Evolutionary conservation across 1,140 invertebrate species (phyloP).

Genomic region (Leptopilina clavipes): DNA sequence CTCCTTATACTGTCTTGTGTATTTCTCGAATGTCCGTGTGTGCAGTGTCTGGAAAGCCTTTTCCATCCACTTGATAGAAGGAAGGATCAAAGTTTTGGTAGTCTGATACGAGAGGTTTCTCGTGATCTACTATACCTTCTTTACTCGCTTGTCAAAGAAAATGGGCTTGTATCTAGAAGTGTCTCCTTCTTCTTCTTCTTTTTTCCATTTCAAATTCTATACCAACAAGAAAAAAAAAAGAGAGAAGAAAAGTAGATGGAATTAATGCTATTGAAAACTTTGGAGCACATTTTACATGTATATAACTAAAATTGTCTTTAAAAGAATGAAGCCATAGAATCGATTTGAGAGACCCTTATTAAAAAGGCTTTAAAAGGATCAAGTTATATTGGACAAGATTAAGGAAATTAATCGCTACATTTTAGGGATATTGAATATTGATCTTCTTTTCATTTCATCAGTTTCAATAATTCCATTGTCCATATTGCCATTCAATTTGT

Average conservation of each 20-base stretch:
- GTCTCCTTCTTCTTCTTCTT: neutral
- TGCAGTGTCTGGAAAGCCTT: slow-evolving; percentile 23
- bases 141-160: slow-evolving; percentile 6
- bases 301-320: slow-evolving; percentile 6
- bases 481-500: slow-evolving; percentile 2
- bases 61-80: slow-evolving; percentile 40
- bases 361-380: slow-evolving; percentile 20
- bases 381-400: slow-evolving; percentile 22
- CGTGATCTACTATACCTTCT: slow-evolving; percentile 6
- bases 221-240: neutral
- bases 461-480: neutral
- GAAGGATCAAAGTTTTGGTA: slow-evolving; percentile 39
- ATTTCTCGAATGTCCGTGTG: slow-evolving; percentile 41
- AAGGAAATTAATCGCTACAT: slow-evolving; percentile 10
- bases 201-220: slow-evolving; percentile 6
- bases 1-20: slow-evolving; percentile 50
- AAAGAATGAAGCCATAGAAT: neutral
- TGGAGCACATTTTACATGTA: neutral
- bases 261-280: slow-evolving; percentile 16
- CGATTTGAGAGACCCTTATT: neutral
- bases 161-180: slow-evolving; percentile 2
- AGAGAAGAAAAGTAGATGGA: neutral
- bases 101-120: slow-evolving; percentile 29
- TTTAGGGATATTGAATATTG: slow-evolving; percentile 15
- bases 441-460: slow-evolving; percentile 5